These are phyloP conservation scores for Rynchops niger DNA, from an alignment of 2,113 vertebrate genomes.

Conservation along the genomic window DNA sequence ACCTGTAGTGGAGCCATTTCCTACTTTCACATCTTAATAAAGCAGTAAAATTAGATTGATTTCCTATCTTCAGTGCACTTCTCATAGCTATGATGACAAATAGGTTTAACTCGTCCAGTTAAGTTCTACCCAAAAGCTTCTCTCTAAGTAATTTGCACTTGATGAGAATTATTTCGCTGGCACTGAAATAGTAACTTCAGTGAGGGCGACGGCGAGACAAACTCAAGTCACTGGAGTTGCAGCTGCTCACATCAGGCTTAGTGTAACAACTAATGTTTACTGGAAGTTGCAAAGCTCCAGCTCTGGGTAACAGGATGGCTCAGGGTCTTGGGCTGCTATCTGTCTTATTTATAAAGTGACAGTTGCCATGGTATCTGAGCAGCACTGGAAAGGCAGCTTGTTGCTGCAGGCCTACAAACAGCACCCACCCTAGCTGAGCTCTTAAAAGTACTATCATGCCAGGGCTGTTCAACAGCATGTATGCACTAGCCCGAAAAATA, in stretches of 20 bases:
- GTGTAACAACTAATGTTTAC: neutral
- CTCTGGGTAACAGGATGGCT: neutral
- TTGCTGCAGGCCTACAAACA: neutral
- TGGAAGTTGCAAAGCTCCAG: neutral
- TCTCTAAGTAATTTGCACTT: neutral
- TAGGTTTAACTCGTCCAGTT: neutral
- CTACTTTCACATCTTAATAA: conserved; percentile 24
- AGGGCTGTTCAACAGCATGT: neutral
- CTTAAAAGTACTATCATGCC: neutral
- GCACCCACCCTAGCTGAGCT: neutral
- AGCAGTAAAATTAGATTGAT: neutral
- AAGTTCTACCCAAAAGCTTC: neutral
- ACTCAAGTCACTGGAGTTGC: neutral
- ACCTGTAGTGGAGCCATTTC: neutral
- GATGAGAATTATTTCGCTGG: neutral
- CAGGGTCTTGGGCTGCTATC: neutral
- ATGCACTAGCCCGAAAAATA: neutral
- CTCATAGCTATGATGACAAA: neutral
- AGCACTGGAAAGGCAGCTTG: neutral
- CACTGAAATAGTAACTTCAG: neutral
- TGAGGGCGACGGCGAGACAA: neutral
- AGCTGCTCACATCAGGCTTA: neutral
- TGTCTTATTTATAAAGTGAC: neutral
- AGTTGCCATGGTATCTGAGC: conserved; percentile 28
- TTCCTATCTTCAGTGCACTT: neutral